Conservation (phyloP, 2,113 vertebrate species). For the Malurus elegans region DNA sequence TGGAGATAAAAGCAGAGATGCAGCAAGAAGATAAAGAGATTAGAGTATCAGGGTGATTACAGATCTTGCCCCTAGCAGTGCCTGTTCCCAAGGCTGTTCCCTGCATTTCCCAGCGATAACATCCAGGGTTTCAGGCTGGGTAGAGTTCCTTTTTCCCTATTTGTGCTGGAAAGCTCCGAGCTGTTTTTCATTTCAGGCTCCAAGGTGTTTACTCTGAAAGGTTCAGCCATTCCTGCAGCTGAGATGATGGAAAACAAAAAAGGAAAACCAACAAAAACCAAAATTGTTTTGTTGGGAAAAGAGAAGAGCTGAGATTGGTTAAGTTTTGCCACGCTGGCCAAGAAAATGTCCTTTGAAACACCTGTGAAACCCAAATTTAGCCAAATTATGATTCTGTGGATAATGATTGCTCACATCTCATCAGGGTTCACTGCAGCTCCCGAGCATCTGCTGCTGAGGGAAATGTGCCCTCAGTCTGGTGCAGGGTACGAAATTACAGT, state of each 20-base stretch:
- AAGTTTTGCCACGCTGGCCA: not conserved
- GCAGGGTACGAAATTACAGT: not conserved
- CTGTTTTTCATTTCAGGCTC: not conserved
- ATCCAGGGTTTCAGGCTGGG: constrained; percentile 37
- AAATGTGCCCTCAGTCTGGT: not conserved
- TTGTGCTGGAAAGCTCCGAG: not conserved
- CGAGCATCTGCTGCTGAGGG: not conserved
- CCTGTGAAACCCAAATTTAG: not conserved
- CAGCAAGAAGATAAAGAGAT: constrained; percentile 37
- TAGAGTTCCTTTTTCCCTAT: not conserved
- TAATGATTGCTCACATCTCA: not conserved
- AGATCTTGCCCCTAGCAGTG: not conserved
- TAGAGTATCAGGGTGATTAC: not conserved
- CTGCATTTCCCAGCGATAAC: not conserved
- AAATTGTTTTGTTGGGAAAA: not conserved
- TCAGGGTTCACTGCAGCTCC: not conserved
- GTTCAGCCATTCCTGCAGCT: not conserved
- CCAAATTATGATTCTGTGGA: not conserved
- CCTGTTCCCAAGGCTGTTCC: constrained; percentile 32
- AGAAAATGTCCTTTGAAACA: not conserved
- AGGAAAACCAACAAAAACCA: not conserved
- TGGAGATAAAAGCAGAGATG: constrained; percentile 28
- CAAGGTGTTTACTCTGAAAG: not conserved
- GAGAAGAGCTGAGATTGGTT: not conserved
- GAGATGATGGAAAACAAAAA: not conserved